These are phyloP conservation scores for Troglohyphantes excavatus DNA, from an alignment of 2,888 invertebrate species.

Conservation along the genomic window DNA sequence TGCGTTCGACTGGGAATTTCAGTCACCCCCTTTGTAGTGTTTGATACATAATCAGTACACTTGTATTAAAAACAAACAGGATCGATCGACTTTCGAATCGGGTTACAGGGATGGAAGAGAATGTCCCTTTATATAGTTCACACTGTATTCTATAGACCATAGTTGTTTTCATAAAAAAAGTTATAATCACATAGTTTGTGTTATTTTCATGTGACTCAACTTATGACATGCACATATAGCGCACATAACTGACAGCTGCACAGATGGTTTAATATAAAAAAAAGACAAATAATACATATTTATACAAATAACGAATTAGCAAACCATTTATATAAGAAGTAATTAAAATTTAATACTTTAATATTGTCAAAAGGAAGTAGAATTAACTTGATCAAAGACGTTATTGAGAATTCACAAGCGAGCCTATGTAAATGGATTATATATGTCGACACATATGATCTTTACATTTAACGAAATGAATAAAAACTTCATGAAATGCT, in stretches of 20 bases:
- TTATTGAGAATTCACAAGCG: too few species aligned
- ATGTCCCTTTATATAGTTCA: constrained; percentile 15
- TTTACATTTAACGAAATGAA: too few species aligned
- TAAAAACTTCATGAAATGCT: too few species aligned
- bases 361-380: too few species aligned
- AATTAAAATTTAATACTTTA: too few species aligned
- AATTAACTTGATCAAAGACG: too few species aligned
- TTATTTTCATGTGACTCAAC: constrained; percentile 4
- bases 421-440: too few species aligned
- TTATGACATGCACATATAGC: constrained; percentile 37
- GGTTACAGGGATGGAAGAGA: not conserved
- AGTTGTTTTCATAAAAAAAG: not conserved
- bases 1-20: constrained; percentile 16
- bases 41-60: constrained; percentile 27
- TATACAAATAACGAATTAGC: too few species aligned
- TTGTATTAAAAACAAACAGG: not conserved
- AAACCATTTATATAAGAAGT: too few species aligned
- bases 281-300: not conserved
- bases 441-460: too few species aligned
- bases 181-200: not conserved
- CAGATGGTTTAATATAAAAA: constrained; percentile 7
- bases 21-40: not conserved
- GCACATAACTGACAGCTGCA: constrained; percentile 27
- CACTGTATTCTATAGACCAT: constrained; percentile 11
- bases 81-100: not conserved